Base-by-base conservation (phyloP, 1,140 invertebrate genomes). In the Campoletis sonorensis region DNA sequence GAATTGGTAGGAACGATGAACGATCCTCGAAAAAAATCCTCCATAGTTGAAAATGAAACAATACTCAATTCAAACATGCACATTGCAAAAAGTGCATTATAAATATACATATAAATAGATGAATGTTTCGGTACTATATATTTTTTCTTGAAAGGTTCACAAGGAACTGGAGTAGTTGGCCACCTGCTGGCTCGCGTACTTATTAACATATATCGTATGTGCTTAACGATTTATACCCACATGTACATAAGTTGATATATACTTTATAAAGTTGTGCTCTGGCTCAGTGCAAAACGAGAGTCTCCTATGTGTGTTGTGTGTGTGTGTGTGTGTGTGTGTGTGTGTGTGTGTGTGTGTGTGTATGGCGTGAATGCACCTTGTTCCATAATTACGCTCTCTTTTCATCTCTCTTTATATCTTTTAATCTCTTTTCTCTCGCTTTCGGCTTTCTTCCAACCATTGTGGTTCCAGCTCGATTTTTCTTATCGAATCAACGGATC, bases 351-450 rank as follows among this genome's bases (percentile, higher is more conserved):
- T 23, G n/a, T 67, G 61, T 67, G 61, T 67, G 23, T 27, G 61
- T 27, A 26, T 67, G 61, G 61, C 61, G 61, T 67, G 61, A 67
- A 67, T 67, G 61, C 61, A 67, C 61, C 61, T 67, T 67, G 61
- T 67, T 67, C 61, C 61, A 67, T 67, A 67, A 67, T 67, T 67
- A 67, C 23, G 61, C 61, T 26, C 61, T 67, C 61, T 67, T 67
- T 27, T 27, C 61, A 67, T 67, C 61, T 67, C 61, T 67, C 61
- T 67, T 67, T 67, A 67, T 67, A 67, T 67, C 61, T 67, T 67
- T 67, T 67, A 67, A 67, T 67, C 61, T 67, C 61, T 64, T 64
- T 23, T 64, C 23, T 67, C 61, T 67, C 23, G 23, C 61, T 67
- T 23, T 27, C 61, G 21, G n/a, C 23, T 67, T 15, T 67, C 13